phyloP scores from a whole-genome alignment of 2,113 vertebrate species.

The Eclectus roratus region DNA sequence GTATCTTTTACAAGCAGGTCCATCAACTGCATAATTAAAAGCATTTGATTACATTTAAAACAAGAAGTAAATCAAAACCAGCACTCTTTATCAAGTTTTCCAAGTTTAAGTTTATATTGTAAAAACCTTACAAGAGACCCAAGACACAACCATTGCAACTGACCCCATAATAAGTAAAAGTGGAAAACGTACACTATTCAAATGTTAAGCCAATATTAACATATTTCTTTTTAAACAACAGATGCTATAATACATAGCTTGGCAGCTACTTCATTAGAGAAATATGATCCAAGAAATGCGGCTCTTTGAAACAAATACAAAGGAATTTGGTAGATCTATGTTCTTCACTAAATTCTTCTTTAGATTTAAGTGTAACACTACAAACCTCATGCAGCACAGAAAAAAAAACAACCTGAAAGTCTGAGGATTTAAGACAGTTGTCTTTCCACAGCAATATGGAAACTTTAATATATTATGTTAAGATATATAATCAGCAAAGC shows the following conservation, averaged over 20 bases:
- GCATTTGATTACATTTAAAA: not conserved
- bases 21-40: slow-evolving; percentile 14
- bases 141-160: not conserved
- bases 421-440: not conserved
- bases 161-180: not conserved
- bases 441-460: not conserved
- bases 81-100: not conserved
- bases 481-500: not conserved
- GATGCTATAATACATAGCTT: not conserved
- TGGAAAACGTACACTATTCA: not conserved
- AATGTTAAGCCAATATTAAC: not conserved
- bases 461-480: not conserved
- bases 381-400: not conserved
- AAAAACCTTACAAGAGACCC: not conserved
- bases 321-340: not conserved
- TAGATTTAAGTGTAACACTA: not conserved
- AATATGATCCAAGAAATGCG: not conserved
- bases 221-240: not conserved
- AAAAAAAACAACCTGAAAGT: not conserved
- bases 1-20: slow-evolving; percentile 18
- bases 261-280: not conserved
- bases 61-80: not conserved
- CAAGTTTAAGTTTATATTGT: not conserved
- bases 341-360: not conserved
- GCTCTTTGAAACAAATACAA: not conserved